Percentiles rank a stretch among this genome's conserved stretches.
phyloP scores from a whole-genome alignment of 2,797 vertebrate genomes.

The Aldrovandia affinis region DNA sequence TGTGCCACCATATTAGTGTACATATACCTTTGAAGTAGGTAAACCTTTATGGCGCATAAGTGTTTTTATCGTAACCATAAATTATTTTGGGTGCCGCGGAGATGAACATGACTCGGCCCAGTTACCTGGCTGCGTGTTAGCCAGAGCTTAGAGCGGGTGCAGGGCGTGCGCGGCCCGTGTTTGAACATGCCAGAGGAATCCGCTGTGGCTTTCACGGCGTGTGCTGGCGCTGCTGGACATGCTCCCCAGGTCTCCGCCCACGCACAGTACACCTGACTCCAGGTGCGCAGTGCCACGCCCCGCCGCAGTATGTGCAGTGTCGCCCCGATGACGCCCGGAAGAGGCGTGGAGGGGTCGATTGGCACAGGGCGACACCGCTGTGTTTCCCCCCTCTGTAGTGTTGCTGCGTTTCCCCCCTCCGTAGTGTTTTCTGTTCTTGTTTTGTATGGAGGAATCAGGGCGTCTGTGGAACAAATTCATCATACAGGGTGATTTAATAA shows the following conservation, averaged over 20 bases:
- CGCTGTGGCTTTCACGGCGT: not conserved
- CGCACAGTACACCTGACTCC: not conserved
- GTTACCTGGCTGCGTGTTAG: not conserved
- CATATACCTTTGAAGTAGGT: not conserved
- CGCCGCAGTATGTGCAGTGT: slow-evolving; percentile 5
- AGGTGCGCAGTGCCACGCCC: slow-evolving; percentile 20
- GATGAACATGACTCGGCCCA: not conserved
- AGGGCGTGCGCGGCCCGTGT: slow-evolving; percentile 20
- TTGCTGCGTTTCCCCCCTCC: not conserved
- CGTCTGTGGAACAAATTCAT: not conserved
- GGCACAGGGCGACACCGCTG: not conserved
- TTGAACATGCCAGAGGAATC: slow-evolving; percentile 28
- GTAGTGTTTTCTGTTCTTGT: not conserved
- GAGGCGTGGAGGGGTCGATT: not conserved
- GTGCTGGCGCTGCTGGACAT: slow-evolving; percentile 1
- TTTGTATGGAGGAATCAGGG: not conserved
- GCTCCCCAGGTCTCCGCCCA: not conserved
- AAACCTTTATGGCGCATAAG: not conserved
- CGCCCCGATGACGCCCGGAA: not conserved
- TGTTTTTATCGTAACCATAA: not conserved
- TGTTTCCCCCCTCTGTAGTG: not conserved
- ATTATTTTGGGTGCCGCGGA: not conserved
- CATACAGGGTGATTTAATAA: not conserved
- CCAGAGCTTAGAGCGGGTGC: not conserved
- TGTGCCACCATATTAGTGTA: not conserved